Base-by-base conservation (phyloP, 2,797 vertebrate species). In the Atherinosoma microstoma region DNA sequence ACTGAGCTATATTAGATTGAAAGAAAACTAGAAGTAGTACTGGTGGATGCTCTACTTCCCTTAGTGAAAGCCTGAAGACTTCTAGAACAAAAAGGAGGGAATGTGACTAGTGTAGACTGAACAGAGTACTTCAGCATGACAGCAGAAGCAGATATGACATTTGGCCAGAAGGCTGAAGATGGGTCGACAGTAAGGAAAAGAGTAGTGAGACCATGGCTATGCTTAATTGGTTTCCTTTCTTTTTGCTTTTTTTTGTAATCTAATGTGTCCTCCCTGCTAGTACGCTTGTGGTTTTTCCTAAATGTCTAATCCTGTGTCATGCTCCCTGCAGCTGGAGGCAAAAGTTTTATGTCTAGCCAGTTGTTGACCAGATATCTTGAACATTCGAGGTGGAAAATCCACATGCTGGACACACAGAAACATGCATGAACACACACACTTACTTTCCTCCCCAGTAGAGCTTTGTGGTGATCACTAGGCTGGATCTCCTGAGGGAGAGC, bases 401-500 rank as follows among this genome's bases (percentile, higher is more conserved):
- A 79, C 70, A 66, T 34, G 42, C 64, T 22, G 16, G n/a, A 63
- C 18, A 58, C 36, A 77, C 45, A 69, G 30, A 63, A 45, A 67
- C 53, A 58, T 6, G 20, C 22, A 66, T 27, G 18, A 51, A 49
- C 61, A 53, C 57, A 57, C 34, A 69, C 59, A 96, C 96, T 98
- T 95, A 99, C 98, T 97, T 99, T 94, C 98, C 98, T 81, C 98
- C 98, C 98, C 98, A 99, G 95, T 99, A 99, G 49, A 99, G 95
- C 88, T 99, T 99, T 29, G 98, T 99, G 82, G 98, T 99, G 91
- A 99, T 99, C 88, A 99, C 98, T 73, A 99, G 92, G 83, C 97
- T 99, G 84, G 98, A 99, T 75, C 98, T 96, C 95, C 98, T 99
- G 83, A 85, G 62, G 77, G 58, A 64, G 54, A 45, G n/a, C n/a